Evolutionary conservation across 2,113 vertebrate species (phyloP).

Genomic region (Regulus satrapa): DNA sequence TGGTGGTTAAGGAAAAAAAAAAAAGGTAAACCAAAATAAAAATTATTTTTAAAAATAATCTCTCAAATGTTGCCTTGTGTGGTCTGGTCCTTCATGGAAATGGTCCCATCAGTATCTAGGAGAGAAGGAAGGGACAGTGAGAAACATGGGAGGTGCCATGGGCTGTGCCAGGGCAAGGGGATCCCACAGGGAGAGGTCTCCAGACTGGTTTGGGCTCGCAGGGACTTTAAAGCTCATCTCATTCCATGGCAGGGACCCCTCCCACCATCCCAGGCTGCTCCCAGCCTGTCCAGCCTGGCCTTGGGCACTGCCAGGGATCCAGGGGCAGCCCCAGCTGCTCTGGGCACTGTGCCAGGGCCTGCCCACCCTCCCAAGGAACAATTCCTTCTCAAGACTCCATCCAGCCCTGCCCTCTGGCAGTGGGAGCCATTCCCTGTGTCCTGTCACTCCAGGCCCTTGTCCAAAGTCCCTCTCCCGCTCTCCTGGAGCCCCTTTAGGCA

Average conservation of each 20-base stretch:
- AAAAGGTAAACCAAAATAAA: slow-evolving; percentile 63
- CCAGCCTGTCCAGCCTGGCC: accelerated
- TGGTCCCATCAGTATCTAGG: slow-evolving; percentile 78
- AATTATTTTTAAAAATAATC: slow-evolving; percentile 73
- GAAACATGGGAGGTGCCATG: neutral
- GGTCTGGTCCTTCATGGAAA: slow-evolving; percentile 68
- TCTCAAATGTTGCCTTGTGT: slow-evolving; percentile 73
- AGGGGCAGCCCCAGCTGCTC: neutral
- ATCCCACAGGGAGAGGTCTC: too few relatives aligned
- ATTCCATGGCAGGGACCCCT: neutral
- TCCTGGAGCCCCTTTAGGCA: neutral
- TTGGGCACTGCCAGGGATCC: accelerated
- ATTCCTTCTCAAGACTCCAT: neutral
- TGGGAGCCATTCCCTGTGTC: neutral
- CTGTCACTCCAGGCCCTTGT: neutral
- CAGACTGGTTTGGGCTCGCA: neutral
- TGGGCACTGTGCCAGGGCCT: neutral
- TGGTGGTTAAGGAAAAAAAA: neutral
- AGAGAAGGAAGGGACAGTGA: slow-evolving; percentile 27
- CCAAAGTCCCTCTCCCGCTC: neutral
- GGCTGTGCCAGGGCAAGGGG: neutral
- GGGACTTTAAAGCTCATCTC: neutral
- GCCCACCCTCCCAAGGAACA: accelerated
- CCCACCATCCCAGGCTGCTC: accelerated
- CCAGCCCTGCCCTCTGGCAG: accelerated